These are phyloP conservation scores for Cheirogaleus medius DNA, from an alignment of 2,113 vertebrate genomes.

Conservation along the genomic window DNA sequence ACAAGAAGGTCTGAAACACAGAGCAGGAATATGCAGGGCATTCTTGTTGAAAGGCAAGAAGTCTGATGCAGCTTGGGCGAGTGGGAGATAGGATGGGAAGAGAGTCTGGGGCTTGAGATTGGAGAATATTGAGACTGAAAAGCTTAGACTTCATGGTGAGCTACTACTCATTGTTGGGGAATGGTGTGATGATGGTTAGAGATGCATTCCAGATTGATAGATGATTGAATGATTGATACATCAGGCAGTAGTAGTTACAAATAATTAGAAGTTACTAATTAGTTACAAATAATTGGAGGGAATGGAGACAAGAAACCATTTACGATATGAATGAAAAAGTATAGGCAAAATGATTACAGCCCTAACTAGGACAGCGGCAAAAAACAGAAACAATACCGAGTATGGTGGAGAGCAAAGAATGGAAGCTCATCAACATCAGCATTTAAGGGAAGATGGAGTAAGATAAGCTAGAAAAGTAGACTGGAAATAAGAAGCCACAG, in stretches of 20 bases:
- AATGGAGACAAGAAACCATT: background rate
- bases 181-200: background rate
- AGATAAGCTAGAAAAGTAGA: background rate
- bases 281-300: background rate
- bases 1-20: background rate
- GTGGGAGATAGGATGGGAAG: background rate
- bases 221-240: background rate
- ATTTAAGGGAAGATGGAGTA: background rate
- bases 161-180: background rate
- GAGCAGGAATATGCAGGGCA: background rate
- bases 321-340: background rate
- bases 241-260: background rate
- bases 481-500: background rate
- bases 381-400: background rate
- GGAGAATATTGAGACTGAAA: background rate
- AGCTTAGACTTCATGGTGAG: background rate
- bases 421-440: background rate
- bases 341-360: background rate
- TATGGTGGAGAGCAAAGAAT: background rate
- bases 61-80: background rate
- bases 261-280: background rate
- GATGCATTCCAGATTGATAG: background rate
- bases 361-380: background rate
- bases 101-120: background rate
- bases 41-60: background rate